phyloP scores from a whole-genome alignment of 2,888 invertebrate species.

The Metalampra italica region DNA sequence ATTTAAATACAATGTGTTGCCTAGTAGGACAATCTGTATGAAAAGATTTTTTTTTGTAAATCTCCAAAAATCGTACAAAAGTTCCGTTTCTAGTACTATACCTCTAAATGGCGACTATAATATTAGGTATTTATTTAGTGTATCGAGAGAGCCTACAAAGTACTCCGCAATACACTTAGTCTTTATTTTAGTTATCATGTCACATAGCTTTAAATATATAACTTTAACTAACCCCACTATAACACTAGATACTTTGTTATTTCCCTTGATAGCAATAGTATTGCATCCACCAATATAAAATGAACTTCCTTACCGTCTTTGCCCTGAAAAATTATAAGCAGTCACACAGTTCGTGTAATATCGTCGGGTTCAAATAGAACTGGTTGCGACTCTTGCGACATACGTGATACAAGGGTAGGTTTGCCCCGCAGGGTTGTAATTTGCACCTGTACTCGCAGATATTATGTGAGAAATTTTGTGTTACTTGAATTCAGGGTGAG shows the following conservation, averaged over 20 bases:
- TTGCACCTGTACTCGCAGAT: constrained; percentile 69
- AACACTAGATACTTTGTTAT: constrained; percentile 42
- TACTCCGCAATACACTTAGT: too few relatives aligned
- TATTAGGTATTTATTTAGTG: too few relatives aligned
- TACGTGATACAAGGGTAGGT: constrained; percentile 54
- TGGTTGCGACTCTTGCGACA: too few relatives aligned
- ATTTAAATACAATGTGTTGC: too few relatives aligned
- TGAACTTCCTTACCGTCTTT: constrained; percentile 36
- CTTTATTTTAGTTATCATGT: too few relatives aligned
- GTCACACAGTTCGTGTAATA: constrained; percentile 24
- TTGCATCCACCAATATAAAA: constrained; percentile 50
- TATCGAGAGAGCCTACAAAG: too few relatives aligned
- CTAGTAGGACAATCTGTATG: too few relatives aligned
- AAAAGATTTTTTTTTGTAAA: too few relatives aligned
- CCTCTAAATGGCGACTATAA: too few relatives aligned
- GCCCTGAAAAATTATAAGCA: constrained; percentile 26
- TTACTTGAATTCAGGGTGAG: constrained; percentile 41
- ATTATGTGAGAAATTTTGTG: constrained; percentile 67
- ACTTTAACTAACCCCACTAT: constrained; percentile 18
- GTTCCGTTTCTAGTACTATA: too few relatives aligned
- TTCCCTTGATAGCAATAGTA: constrained; percentile 68
- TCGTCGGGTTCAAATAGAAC: constrained; percentile 34
- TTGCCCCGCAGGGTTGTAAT: constrained; percentile 58
- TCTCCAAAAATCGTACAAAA: too few relatives aligned
- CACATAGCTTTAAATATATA: too few relatives aligned